phyloP scores from a whole-genome alignment of 2,888 invertebrate species.

The Cephus runcator region DNA sequence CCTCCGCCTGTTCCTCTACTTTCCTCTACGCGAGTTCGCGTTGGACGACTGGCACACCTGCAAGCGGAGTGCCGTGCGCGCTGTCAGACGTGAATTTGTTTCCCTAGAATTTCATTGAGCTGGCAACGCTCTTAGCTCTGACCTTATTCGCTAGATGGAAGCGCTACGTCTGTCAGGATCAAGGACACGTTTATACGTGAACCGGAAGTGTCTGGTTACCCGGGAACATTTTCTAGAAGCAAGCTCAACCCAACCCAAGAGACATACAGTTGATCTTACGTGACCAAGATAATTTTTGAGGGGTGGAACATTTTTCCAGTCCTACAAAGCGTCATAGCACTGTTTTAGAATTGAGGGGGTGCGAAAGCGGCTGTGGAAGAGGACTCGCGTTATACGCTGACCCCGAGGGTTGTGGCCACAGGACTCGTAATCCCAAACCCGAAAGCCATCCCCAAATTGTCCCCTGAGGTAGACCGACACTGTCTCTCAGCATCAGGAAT shows the following conservation, averaged over 20 bases:
- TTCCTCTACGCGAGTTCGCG: not conserved
- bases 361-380: not conserved
- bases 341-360: not conserved
- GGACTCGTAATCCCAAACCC: slow-evolving; percentile 1
- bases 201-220: not conserved
- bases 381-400: not conserved
- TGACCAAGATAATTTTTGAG: not conserved
- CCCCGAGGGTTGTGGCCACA: not conserved
- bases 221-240: not conserved
- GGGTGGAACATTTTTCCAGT: not conserved
- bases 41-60: not conserved
- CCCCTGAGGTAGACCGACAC: slow-evolving; percentile 4
- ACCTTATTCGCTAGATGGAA: not conserved
- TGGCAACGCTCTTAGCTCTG: not conserved
- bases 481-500: slow-evolving; percentile 1
- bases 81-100: not conserved
- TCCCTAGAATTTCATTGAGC: not conserved
- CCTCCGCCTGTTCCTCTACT: too few species aligned
- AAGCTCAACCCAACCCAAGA: not conserved
- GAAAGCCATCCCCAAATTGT: slow-evolving; percentile 2
- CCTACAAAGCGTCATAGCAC: not conserved
- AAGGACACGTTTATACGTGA: not conserved
- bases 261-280: not conserved
- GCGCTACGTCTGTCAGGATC: not conserved
- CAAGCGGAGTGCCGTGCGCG: not conserved